Evolutionary conservation across 37 sponge, comb jelly and placozoan species (phyloP).

Genomic region (Hormiphora californensis): DNA sequence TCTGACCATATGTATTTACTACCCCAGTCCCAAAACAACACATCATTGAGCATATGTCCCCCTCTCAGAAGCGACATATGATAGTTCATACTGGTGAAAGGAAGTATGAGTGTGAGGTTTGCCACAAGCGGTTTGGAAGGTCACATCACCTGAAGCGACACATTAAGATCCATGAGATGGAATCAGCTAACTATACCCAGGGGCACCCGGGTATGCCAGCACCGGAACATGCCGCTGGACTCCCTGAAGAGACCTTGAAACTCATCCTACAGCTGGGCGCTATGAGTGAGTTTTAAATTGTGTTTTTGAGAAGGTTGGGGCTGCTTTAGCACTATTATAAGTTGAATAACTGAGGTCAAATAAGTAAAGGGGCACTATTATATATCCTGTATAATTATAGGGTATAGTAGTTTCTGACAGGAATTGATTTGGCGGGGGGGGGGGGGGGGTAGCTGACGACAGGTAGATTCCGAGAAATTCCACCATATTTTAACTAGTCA

Average conservation of each 20-base stretch:
- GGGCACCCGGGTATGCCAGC: not conserved
- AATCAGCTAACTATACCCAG: conserved; percentile 36
- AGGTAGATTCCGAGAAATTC: no score
- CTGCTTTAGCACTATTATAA: no score
- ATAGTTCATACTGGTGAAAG: conserved; percentile 47
- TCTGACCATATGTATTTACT: no score
- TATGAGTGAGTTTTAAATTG: not conserved
- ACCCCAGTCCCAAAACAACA: not conserved
- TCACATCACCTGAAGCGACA: conserved; percentile 43
- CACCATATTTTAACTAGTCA: no score
- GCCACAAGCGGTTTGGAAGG: conserved; percentile 44
- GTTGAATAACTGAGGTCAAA: no score
- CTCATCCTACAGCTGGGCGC: conserved; percentile 34
- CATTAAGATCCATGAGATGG: conserved; percentile 53
- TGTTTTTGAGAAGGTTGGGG: not conserved
- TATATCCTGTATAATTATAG: no score
- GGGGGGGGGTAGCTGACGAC: no score
- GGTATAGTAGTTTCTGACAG: no score
- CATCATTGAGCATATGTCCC: not conserved
- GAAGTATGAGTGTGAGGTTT: conserved; percentile 54
- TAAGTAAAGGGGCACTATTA: no score
- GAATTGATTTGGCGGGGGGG: no score
- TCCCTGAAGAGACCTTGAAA: conserved; percentile 41
- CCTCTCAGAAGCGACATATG: conserved; percentile 53
- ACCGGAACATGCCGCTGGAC: not conserved